Base-by-base conservation (phyloP, 1,140 invertebrate species). In the Mizuhopecten yessoensis region DNA sequence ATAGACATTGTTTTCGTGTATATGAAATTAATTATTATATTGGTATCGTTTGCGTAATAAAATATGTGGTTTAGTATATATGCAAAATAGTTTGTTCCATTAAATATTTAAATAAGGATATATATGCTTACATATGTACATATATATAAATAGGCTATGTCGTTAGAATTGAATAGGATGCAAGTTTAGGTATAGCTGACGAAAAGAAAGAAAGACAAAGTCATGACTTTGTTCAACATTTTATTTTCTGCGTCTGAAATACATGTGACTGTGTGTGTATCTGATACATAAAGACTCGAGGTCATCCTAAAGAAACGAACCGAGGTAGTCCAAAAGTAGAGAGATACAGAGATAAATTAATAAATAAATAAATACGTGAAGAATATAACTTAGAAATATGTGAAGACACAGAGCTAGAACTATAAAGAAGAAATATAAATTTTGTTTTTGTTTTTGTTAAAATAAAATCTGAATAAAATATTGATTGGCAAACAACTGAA, bases 211-310 rank as follows among this genome's bases (percentile, higher is more conserved):
- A 75, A 75, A 75, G n/a, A 75, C 57, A 75, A 75, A 75, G 57
- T 29, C 57, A 29, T 3, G 15, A n/a, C 57, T 75, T 75, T 75
- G 57, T 75, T 75, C 23, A 75, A 75, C 57, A 75, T 75, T 75
- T 75, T 75, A 75, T 75, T 75, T 49, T 75, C 57, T 75, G 57
- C 57, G 57, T n/a, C 57, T 75, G 57, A 75, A 75, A 75, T 75
- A 75, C 57, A 75, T 75, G 57, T 75, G 57, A 75, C 17, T n/a
- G 1, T 75, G 57, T 75, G 57, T 75, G 57, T 29, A 75, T 75
- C 57, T 75, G 57, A n/a, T 29, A 75, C 57, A 75, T 75, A 75
- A 75, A 75, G 57, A 75, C 57, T n/a, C 57, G 57, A 75, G 57
- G 57, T 75, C 57, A 75, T 75, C 57, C 57, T 75, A 75, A 29